phyloP scores from a whole-genome alignment of 2,113 vertebrate genomes.

The Grantiella picta region DNA sequence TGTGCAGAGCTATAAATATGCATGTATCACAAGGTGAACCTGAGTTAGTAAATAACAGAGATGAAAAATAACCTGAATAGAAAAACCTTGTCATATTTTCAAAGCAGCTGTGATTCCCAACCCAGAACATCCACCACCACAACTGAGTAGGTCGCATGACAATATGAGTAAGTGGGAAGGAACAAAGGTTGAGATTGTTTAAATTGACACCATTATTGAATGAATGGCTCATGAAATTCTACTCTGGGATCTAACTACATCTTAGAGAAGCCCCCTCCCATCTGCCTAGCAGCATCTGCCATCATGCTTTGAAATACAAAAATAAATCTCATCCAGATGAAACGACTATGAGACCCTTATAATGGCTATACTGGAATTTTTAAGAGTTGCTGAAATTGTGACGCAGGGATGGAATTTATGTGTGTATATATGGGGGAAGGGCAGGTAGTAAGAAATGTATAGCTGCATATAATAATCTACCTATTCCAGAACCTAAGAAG shows the following conservation, averaged over 20 bases:
- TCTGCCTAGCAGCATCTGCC: background rate
- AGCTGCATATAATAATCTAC: background rate
- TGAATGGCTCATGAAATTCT: background rate
- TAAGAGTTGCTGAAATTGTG: background rate
- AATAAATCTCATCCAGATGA: background rate
- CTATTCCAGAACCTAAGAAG: background rate
- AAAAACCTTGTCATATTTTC: background rate
- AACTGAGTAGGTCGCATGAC: background rate
- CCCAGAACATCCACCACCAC: background rate
- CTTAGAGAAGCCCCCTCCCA: background rate
- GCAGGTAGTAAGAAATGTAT: background rate
- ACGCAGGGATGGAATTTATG: background rate
- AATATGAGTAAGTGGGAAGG: background rate
- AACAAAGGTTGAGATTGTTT: background rate
- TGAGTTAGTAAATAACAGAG: background rate
- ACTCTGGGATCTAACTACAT: background rate
- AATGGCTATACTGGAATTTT: background rate
- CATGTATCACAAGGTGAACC: background rate
- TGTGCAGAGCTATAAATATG: background rate
- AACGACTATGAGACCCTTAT: background rate
- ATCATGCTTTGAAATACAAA: background rate
- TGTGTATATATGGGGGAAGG: rapidly evolving
- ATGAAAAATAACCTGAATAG: background rate
- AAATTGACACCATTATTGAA: rapidly evolving
- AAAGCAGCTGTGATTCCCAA: background rate